Evolutionary conservation across 92 coral and sea anemone species (phyloP).

Genomic region (Bergia sp.): DNA sequence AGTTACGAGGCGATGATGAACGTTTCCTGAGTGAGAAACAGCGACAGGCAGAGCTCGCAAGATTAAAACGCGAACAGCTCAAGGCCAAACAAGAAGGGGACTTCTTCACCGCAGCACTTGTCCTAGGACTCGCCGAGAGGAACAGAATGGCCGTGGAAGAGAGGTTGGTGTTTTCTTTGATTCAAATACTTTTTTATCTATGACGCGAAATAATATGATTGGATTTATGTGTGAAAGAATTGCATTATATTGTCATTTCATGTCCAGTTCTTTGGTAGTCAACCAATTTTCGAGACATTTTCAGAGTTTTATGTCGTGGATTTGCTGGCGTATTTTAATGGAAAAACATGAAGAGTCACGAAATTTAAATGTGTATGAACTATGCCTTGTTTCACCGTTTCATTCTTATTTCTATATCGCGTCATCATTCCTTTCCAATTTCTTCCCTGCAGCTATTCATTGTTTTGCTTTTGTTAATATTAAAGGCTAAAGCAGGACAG

Average conservation of each 20-base stretch:
- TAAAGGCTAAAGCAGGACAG: conserved; percentile 89
- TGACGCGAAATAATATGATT: not conserved
- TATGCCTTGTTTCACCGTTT: too few relatives aligned
- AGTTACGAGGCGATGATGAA: conserved; percentile 83
- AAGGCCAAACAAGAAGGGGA: conserved; percentile 94
- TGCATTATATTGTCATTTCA: too few relatives aligned
- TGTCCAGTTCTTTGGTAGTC: too few relatives aligned
- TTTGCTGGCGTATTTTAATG: too few relatives aligned
- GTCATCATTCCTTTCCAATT: too few relatives aligned
- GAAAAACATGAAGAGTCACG: too few relatives aligned
- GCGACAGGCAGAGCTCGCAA: conserved; percentile 92
- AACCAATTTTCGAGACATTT: too few relatives aligned
- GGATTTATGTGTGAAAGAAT: too few relatives aligned
- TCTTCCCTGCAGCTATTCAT: too few relatives aligned
- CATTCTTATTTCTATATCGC: too few relatives aligned
- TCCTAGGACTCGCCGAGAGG: conserved; percentile 96
- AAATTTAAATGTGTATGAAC: too few relatives aligned
- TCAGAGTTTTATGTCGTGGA: too few relatives aligned
- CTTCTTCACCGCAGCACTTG: conserved; percentile 94
- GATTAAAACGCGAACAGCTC: conserved; percentile 84
- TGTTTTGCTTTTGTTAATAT: not conserved
- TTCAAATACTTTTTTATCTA: not conserved
- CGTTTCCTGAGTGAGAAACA: conserved; percentile 89
- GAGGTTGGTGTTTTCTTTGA: conserved; percentile 54
- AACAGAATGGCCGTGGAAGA: conserved; percentile 89